Evolutionary conservation across 2,797 vertebrate species (phyloP), one percentile per base, ranked within the genome.

Genomic region (Phalanger gymnotis): DNA sequence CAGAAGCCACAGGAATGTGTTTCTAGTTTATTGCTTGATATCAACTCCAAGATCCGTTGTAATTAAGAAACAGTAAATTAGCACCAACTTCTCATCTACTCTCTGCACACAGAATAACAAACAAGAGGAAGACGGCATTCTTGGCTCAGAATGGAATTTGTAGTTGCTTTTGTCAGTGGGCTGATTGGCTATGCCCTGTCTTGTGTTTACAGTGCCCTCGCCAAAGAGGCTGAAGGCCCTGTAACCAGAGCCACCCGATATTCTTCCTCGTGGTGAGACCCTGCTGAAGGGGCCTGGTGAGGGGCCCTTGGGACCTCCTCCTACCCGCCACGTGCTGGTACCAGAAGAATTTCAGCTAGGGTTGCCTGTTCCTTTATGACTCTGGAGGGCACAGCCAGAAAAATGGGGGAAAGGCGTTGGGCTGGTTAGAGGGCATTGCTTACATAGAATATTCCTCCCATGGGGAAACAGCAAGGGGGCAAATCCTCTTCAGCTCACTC

Each of bases 1-100:
- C 94, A 92, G 52, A 94, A 97, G 92, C 96, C 96, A 95, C 96
- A 96, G 96, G 94, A 98, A 98, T 94, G 94, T 61, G 95, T 94
- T 92, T 92, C 52, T 58, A 95, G 92, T 52, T 96, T 95, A 96
- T 13, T 93, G 54, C 54, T 90, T 92, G 54, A 90, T 93, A 95
- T 93, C 0, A 0, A 95, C 91, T 94, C 73, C 55, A 92, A 53
- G 52, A 96, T 96, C 96, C 34, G 34, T 1, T 16, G 90, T 95
- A 96, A 98, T 93, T 96, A 94, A 91, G 95, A 96, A 97, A 93
- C 13, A 81, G 56, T 40, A 96, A 96, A 97, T 96, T 96, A 96
- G 94, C 9, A 61, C 92, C 13, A 54, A 92, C 66, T 16, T 6
- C 16, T 7, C 55, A 52, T 47, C 25, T 6, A 1, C 0, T 0